phyloP scores from a whole-genome alignment of 2,888 invertebrate species.

The Eurois occulta region DNA sequence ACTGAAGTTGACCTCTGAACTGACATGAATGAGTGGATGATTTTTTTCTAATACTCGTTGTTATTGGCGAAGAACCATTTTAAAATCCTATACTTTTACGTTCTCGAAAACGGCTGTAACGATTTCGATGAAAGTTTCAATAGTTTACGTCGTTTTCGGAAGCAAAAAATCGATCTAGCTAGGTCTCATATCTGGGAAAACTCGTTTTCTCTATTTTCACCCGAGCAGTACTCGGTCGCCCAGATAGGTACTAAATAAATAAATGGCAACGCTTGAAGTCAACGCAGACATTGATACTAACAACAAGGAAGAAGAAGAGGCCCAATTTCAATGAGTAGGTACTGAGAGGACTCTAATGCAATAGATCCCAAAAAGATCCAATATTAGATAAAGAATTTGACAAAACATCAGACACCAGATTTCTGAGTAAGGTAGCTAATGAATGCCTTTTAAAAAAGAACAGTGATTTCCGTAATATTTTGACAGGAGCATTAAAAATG shows the following conservation, averaged over 20 bases:
- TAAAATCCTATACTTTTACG: too few relatives aligned
- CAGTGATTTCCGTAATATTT: conserved; percentile 75
- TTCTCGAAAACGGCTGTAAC: too few relatives aligned
- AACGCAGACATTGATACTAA: not conserved
- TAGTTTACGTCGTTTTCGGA: too few relatives aligned
- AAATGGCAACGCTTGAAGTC: not conserved
- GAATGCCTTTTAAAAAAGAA: conserved; percentile 1
- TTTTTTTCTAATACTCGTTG: not conserved
- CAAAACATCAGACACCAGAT: conserved; percentile 12
- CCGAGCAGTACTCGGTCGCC: too few relatives aligned
- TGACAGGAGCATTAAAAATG: conserved; percentile 81
- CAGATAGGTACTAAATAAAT: too few relatives aligned
- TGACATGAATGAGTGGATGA: too few relatives aligned
- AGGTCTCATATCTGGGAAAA: too few relatives aligned
- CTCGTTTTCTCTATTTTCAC: too few relatives aligned
- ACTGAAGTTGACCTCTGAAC: too few relatives aligned
- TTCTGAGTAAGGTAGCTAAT: conserved; percentile 24
- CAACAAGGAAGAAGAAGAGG: not conserved
- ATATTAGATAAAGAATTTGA: not conserved
- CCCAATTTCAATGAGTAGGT: not conserved
- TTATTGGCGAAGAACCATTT: not conserved
- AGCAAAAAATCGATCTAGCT: too few relatives aligned
- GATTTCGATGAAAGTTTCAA: too few relatives aligned
- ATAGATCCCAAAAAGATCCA: not conserved
- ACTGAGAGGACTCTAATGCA: not conserved